Conservation (phyloP, 2,797 vertebrate species). For the Poeciliopsis gracilis region DNA sequence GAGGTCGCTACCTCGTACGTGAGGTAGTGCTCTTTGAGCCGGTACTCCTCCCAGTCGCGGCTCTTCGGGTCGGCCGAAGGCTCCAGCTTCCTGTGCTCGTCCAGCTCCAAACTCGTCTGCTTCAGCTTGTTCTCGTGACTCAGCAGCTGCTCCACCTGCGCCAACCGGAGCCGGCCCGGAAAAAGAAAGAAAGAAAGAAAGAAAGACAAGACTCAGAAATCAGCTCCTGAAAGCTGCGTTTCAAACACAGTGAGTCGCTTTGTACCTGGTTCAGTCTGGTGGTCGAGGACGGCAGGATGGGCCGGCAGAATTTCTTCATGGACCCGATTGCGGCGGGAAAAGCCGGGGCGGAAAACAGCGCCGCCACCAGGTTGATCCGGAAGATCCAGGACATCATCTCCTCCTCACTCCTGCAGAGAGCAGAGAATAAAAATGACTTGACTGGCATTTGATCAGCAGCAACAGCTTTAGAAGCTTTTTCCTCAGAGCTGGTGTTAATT, state of each 20-base stretch:
- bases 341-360: constrained; percentile 94
- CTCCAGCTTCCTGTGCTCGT: constrained; percentile 89
- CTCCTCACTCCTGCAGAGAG: constrained; percentile 88
- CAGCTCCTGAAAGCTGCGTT: constrained; percentile 49
- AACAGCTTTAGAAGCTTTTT: background rate
- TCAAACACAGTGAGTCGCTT: background rate
- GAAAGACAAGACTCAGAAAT: constrained; percentile 10
- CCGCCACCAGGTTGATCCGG: constrained; percentile 94
- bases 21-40: constrained; percentile 97
- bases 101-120: constrained; percentile 93
- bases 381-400: constrained; percentile 99
- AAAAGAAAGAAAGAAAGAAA: constrained; percentile 23
- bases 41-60: constrained; percentile 92
- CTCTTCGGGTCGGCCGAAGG: constrained; percentile 88
- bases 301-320: constrained; percentile 97
- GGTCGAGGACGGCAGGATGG: constrained; percentile 90
- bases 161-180: constrained; percentile 48
- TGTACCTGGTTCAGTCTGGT: constrained; percentile 91
- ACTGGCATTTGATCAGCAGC: background rate
- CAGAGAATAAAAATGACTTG: background rate
- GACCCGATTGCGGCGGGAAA: constrained; percentile 97
- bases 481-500: background rate
- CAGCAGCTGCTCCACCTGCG: constrained; percentile 92
- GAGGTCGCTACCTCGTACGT: constrained; percentile 87
- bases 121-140: constrained; percentile 96